Base-by-base conservation (phyloP, 1,140 invertebrate genomes). In the Drosophila suzukii region DNA sequence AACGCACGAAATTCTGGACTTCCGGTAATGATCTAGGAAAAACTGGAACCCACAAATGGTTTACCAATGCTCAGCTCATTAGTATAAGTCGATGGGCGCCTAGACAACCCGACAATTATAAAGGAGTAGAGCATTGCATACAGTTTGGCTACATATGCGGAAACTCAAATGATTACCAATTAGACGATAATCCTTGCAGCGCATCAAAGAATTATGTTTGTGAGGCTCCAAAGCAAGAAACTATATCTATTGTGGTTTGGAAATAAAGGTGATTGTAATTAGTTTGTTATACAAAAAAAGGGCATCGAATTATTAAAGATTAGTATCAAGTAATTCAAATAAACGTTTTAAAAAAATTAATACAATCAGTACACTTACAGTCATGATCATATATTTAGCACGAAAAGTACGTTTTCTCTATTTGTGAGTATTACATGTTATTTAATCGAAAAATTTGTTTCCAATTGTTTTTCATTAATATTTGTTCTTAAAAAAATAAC, bases 161-260 rank as follows among this genome's bases (percentile, higher is more conserved):
- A 10, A 2, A 50, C 17, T 70, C 74, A 1, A 60, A 20, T 12
- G 39, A 44, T 6, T 36, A 60, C 8, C 41, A 77, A 27, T 51
- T 77, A 1, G 61, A 76, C 13, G 74, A 77, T 61, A 38, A 39
- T 30, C 74, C 74, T 11, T 77, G 74, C 43, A 6, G 12, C 12
- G 13, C 11, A 0, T n/a, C 12, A 20, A 46, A 15, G 1, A 46
- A 46, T 3, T 20, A 93, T 84, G 92, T 95, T 93, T 51, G 93
- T 88, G 1, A 94, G 95, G 15, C 85, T 63, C 12, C 94, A 93
- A 12, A 93, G 70, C 38, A 94, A 93, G 4, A 94, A 94, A 65
- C 94, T 93, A 51, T 94, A 90, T 70, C 93, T 93, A 93, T 94
- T 74, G 34, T 66, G 58, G 55, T 73, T n/a, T 75, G 72, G 60